Conservation (phyloP, 2,888 invertebrate genomes). For the Yponomeuta plumbellus region DNA sequence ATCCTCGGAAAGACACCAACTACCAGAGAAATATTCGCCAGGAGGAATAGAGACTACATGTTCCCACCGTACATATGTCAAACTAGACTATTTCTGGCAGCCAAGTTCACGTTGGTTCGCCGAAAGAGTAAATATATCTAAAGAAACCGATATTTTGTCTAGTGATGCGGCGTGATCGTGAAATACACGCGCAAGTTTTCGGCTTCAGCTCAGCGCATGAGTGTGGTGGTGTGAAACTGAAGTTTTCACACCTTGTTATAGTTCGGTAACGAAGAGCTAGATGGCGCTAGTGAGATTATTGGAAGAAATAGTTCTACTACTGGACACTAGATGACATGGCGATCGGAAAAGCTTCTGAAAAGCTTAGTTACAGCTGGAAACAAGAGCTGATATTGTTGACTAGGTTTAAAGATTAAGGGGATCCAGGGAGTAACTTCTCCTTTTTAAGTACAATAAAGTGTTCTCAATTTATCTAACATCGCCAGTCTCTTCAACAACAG, state of each 20-base stretch:
- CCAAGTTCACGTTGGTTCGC: constrained; percentile 67
- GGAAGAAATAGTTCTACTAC: constrained; percentile 23
- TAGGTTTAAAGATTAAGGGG: too few relatives aligned
- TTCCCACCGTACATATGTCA: constrained; percentile 69
- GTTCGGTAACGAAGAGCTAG: constrained; percentile 27
- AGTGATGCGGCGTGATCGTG: constrained; percentile 12
- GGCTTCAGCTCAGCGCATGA: constrained; percentile 25
- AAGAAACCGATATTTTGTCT: constrained; percentile 17
- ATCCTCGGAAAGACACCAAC: constrained; percentile 48
- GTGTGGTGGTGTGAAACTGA: constrained; percentile 20
- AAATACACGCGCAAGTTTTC: constrained; percentile 24
- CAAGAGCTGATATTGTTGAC: too few relatives aligned
- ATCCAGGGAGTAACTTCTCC: too few relatives aligned
- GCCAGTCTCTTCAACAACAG: too few relatives aligned
- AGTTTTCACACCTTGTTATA: constrained; percentile 19
- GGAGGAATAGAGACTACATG: constrained; percentile 72
- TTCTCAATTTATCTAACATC: too few relatives aligned
- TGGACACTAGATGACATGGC: constrained; percentile 33
- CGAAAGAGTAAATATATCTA: constrained; percentile 50
- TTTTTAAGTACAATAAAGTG: too few relatives aligned
- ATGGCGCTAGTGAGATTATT: constrained; percentile 35
- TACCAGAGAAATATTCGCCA: constrained; percentile 53
- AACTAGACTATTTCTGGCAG: constrained; percentile 70
- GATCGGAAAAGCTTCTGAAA: not conserved
- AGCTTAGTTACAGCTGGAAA: not conserved